Evolutionary conservation across 2,113 vertebrate species (phyloP), one percentile per base, ranked within the genome.

Genomic region (Pygathrix nemaeus): DNA sequence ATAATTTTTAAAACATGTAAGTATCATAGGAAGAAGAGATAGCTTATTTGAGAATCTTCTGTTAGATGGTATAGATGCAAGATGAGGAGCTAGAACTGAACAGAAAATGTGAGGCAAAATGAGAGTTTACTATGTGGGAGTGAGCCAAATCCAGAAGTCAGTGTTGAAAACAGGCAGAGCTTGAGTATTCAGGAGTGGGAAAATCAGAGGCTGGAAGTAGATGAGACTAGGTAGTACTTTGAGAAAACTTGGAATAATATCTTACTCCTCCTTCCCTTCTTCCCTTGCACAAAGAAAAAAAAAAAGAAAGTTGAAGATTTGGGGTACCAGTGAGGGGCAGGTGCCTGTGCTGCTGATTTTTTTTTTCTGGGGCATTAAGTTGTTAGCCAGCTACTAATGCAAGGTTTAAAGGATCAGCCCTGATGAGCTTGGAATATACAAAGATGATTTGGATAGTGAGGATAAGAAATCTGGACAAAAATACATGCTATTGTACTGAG

Each of bases 381-480:
- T 57, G 35, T 88, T 97, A 93, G 18, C 45, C 23, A 92, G 45
- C 6, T 32, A 57, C 40, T 76, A 90, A 97, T 93, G 38, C 35
- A 90, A 68, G 48, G 11, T 17, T 91, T 94, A 43, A 97, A 90
- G 59, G 43, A 43, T 91, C n/a, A 64, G 43, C 38, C 21, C 35
- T 40, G 45, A 66, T 83, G 73, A 89, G 35, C 48, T 68, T 97
- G 82, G 45, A 89, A 88, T 83, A 87, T 10, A 73, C 59, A 17
- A 68, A 97, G 84, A 80, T n/a, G 35, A 30, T 95, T 93, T 90
- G 68, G 20, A 79, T 79, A 82, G 61, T 95, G 25, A 23, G 59
- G 20, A 82, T 96, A 93, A 85, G 72, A 90, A 97, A 89, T 43
- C 55, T 93, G 68, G 40, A 27, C 68, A 94, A 94, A 94, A 88